These are phyloP conservation scores for Cephus cinctus DNA, from an alignment of 1,140 invertebrate genomes.

Conservation along the genomic window DNA sequence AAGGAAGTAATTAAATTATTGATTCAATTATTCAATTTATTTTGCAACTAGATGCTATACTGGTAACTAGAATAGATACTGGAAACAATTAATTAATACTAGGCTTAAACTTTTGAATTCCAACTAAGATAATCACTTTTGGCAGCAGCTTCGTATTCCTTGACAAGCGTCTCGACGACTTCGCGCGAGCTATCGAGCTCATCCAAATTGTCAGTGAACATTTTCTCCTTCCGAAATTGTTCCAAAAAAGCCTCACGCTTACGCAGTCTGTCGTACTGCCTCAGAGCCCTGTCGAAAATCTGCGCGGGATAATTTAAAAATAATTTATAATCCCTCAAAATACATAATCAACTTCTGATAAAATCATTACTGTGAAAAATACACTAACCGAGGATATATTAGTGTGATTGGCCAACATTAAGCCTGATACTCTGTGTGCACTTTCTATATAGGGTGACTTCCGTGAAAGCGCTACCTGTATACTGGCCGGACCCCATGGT, in stretches of 20 bases:
- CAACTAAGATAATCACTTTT: slow-evolving; percentile 79
- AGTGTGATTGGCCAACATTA: slow-evolving; percentile 98
- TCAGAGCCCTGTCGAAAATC: slow-evolving; percentile 84
- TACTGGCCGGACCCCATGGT: slow-evolving; percentile 96
- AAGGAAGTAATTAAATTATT: too few relatives aligned
- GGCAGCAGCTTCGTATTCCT: slow-evolving; percentile 96
- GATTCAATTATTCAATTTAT: too few relatives aligned
- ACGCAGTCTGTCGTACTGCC: slow-evolving; percentile 91
- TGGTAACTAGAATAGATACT: too few relatives aligned
- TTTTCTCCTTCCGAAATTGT: slow-evolving; percentile 91
- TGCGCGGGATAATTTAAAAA: slow-evolving; percentile 49
- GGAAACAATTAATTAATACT: too few relatives aligned
- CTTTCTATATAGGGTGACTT: slow-evolving; percentile 95
- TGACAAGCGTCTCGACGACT: slow-evolving; percentile 90
- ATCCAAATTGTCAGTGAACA: slow-evolving; percentile 87
- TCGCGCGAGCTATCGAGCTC: slow-evolving; percentile 89
- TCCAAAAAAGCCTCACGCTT: slow-evolving; percentile 96
- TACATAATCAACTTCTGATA: slow-evolving; percentile 3
- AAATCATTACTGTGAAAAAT: neutral
- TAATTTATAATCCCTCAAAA: slow-evolving; percentile 12
- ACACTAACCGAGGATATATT: slow-evolving; percentile 87
- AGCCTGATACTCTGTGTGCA: slow-evolving; percentile 90
- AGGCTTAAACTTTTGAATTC: too few relatives aligned
- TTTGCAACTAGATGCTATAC: too few relatives aligned
- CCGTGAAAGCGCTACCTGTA: slow-evolving; percentile 92